Conservation (phyloP, 2,113 vertebrate genomes). For the Toxostoma redivivum region DNA sequence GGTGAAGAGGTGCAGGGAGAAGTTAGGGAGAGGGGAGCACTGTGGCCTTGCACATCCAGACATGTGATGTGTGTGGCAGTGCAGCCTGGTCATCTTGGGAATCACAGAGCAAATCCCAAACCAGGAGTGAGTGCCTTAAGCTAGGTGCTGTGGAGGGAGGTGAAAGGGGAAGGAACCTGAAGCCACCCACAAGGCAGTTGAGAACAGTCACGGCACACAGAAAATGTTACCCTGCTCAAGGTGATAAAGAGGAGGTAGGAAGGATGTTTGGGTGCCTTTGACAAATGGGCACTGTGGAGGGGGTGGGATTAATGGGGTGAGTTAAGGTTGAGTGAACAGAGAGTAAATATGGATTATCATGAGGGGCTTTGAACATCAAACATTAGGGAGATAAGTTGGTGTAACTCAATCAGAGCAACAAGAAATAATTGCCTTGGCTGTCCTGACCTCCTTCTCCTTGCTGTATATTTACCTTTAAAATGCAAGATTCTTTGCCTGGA, state of each 20-base stretch:
- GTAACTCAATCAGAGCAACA: not conserved
- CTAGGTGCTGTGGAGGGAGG: not conserved
- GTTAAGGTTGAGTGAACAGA: not conserved
- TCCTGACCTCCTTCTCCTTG: not conserved
- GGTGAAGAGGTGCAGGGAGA: not conserved
- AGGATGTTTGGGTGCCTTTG: not conserved
- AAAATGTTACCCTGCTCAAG: not conserved
- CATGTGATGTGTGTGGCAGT: rapidly evolving
- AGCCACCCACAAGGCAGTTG: not conserved
- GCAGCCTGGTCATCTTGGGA: not conserved
- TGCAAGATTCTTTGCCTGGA: not conserved
- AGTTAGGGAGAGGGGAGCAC: not conserved
- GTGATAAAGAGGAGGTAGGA: not conserved
- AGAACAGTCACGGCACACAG: rapidly evolving
- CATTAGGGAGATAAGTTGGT: not conserved
- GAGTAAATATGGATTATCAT: not conserved
- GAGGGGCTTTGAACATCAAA: not conserved
- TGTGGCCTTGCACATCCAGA: not conserved
- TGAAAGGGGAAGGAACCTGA: not conserved
- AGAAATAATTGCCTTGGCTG: not conserved
- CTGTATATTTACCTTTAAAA: not conserved
- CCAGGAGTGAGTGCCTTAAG: not conserved
- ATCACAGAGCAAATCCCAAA: not conserved
- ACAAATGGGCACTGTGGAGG: not conserved
- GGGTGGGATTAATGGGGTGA: not conserved